These are phyloP conservation scores for Oreohelix idahoensis DNA, from an alignment of 1,140 invertebrate species.

Conservation along the genomic window DNA sequence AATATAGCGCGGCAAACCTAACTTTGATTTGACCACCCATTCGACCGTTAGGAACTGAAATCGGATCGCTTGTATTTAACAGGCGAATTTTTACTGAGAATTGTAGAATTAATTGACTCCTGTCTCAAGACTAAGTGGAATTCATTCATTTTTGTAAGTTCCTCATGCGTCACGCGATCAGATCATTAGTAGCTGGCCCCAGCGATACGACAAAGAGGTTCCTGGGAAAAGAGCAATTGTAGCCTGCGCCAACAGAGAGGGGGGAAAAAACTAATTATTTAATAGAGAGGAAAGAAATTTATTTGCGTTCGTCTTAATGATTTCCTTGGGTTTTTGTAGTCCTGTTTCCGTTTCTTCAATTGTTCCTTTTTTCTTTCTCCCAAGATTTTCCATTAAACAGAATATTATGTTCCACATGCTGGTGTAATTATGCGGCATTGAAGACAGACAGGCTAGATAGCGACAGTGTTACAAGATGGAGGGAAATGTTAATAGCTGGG, in stretches of 20 bases:
- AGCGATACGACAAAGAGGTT: slow-evolving; percentile 3
- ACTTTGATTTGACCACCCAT: neutral
- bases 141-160: slow-evolving; percentile 16
- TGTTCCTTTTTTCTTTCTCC: neutral
- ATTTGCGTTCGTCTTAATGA: neutral
- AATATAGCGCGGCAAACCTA: neutral
- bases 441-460: no score
- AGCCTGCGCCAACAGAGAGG: neutral
- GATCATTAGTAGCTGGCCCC: neutral
- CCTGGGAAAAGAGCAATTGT: slow-evolving; percentile 10
- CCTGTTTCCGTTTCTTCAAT: neutral
- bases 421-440: no score
- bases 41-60: slow-evolving; percentile 2
- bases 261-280: neutral
- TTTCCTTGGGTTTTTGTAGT: neutral
- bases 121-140: slow-evolving; percentile 31
- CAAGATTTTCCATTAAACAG: no score
- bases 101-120: slow-evolving; percentile 32
- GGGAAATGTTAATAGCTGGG: no score
- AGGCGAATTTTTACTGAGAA: neutral
- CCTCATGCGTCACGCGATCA: slow-evolving; percentile 16
- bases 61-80: slow-evolving; percentile 25
- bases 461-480: no score
- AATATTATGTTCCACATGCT: no score
- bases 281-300: slow-evolving; percentile 4